Conservation (phyloP, 2,888 invertebrate genomes). For the Amitus sp. region DNA sequence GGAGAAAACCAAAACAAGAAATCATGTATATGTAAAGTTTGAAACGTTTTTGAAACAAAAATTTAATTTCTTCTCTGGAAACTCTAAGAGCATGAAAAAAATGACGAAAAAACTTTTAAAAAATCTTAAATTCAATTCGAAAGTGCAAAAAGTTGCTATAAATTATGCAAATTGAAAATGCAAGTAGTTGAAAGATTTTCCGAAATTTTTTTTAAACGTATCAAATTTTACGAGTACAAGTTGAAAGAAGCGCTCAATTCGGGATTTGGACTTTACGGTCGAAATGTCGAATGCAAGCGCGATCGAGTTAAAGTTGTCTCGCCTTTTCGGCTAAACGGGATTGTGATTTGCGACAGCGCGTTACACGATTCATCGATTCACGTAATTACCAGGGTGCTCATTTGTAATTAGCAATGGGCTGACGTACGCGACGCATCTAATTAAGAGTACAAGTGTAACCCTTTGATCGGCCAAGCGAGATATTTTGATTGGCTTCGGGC, state of each 20-base stretch:
- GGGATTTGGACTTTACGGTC: too few species aligned
- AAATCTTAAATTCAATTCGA: too few species aligned
- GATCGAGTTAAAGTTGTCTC: not conserved
- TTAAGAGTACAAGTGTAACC: conserved; percentile 39
- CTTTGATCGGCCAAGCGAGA: conserved; percentile 37
- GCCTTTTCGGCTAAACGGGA: conserved; percentile 28
- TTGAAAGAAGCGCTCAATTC: too few species aligned
- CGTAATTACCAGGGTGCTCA: conserved; percentile 48
- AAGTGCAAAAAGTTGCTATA: too few species aligned
- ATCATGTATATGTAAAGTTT: too few species aligned
- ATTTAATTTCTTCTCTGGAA: too few species aligned
- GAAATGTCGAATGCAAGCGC: not conserved
- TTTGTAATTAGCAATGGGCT: conserved; percentile 40
- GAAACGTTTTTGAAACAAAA: too few species aligned
- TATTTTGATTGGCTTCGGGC: conserved; percentile 36
- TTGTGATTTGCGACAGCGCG: conserved; percentile 46
- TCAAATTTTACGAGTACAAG: too few species aligned
- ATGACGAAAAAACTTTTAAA: too few species aligned
- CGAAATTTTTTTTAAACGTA: not conserved
- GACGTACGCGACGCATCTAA: conserved; percentile 27
- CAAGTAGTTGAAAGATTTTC: not conserved
- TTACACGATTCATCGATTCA: conserved; percentile 51
- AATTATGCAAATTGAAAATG: not conserved
- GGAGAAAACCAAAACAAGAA: too few species aligned
- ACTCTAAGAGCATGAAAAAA: too few species aligned